phyloP scores from a whole-genome alignment of 2,888 invertebrate species.

The Chrysolina haemoptera region DNA sequence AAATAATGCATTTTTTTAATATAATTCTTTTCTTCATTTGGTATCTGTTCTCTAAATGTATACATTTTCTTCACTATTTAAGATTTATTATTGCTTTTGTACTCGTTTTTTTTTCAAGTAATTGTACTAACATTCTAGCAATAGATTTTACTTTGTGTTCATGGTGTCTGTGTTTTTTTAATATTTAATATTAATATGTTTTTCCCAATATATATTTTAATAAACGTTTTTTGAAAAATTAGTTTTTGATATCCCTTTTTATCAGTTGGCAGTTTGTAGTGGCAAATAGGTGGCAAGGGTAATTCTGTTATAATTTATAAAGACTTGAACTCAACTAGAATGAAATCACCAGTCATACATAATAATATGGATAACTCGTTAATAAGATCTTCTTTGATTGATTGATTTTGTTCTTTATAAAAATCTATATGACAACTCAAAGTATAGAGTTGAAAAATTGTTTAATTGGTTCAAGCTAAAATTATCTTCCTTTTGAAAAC shows the following conservation, averaged over 20 bases:
- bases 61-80: neutral
- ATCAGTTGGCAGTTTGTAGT: slow-evolving; percentile 52
- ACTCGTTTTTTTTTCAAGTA: neutral
- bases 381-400: too few relatives aligned
- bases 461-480: too few relatives aligned
- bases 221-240: slow-evolving; percentile 30
- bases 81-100: neutral
- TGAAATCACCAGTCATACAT: too few relatives aligned
- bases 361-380: too few relatives aligned
- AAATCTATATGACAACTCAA: too few relatives aligned
- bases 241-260: slow-evolving; percentile 41
- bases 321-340: too few relatives aligned
- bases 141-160: neutral
- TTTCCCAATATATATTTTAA: slow-evolving; percentile 10
- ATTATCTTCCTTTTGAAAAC: too few relatives aligned
- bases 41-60: neutral
- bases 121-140: slow-evolving; percentile 9
- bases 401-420: too few relatives aligned
- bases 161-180: slow-evolving; percentile 35
- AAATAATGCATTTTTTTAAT: neutral
- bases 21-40: neutral
- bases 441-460: too few relatives aligned
- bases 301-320: neutral
- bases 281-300: slow-evolving; percentile 62
- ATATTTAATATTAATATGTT: slow-evolving; percentile 29